Base-by-base conservation (phyloP, 2,888 invertebrate genomes). In the Amiota communis region DNA sequence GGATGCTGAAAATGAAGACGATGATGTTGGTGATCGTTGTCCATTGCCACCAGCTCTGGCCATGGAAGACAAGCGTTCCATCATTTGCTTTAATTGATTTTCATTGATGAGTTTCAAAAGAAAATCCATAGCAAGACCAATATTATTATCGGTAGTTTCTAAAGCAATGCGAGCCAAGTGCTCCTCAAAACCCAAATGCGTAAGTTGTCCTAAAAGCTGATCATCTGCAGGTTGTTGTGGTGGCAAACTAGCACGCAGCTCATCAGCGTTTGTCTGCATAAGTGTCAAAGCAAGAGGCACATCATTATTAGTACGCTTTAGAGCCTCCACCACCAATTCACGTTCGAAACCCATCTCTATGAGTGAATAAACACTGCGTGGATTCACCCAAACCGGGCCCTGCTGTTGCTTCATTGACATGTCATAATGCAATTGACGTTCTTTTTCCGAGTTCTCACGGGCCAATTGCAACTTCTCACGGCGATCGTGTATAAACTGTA, bases 291-390 rank as follows among this genome's bases (percentile, higher is more conserved):
- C 94, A 57, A 91, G 91, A 0, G 92, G 91, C n/a, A 93, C 91
- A 85, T 93, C 91, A 89, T 96, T 96, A 85, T 94, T 93, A 68
- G 93, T 88, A 84, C 92, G 92, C 75, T 92, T 90, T 47, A 96
- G 90, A 0, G 95, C 95, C 3, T 90, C 87, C 0, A 91, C 87
- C 0, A 93, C 93, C 9, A 92, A 87, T 8, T 91, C 90, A 20
- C 92, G 91, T 8, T 91, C 82, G 88, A 92, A 96, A 0, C 96
- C 96, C 95, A 96, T 95, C 57, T 91, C 91, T 48, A 91, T 90
- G 13, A 95, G 88, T 56, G 91, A 92, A 70, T 86, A 85, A 0
- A 89, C 85, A 74, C 87, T 89, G 20, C 89, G 84, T 0, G 90
- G 90, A 85, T 90, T 89, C 0, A 89, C 87, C 89, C 89, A 89